Evolutionary conservation across 2,113 vertebrate species (phyloP), one percentile per base, ranked within the genome.

Genomic region (Ifrita kowaldi): DNA sequence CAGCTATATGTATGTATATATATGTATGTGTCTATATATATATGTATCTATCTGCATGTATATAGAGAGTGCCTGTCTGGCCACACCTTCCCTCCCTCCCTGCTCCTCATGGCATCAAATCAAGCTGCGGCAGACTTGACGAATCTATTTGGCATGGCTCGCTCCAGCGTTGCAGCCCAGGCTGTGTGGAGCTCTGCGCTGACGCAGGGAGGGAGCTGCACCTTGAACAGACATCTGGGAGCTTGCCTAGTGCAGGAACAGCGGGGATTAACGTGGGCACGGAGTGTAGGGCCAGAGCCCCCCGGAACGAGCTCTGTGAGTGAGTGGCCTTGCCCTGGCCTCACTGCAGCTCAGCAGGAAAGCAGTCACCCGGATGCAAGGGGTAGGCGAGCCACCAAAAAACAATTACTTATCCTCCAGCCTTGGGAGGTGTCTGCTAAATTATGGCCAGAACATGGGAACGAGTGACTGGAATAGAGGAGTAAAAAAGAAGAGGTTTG

Each of bases 81-180:
- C 78, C 49, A 93, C 95, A 95, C 79, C 70, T 50, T 80, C 70
- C 49, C 87, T 95, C 69, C 50, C 94, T 97, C 93, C 90, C 76
- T 30, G 20, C 77, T 84, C 82, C 90, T 96, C 80, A 77, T 98
- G 98, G 97, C 97, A 98, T 90, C 95, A 94, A 97, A 93, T 98
- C 97, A 98, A 97, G 94, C 97, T 98, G 98, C 89, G 88, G 97
- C 97, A 98, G 97, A 97, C 97, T 96, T 98, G 97, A 98, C 90
- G 97, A 97, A 98, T 98, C 97, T 97, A 92, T 98, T 97, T 98
- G 98, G 97, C 98, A 97, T 9, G 78, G 95, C 47, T 95, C 32
- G 16, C 87, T 96, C 97, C 80, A 68, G 94, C 13, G 37, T 70
- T 95, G 96, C 97, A 95, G 96, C 91, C 84, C 11, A 49, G 93